A percentile compares a stretch with the other conserved stretches of the same genome.
phyloP scores from a whole-genome alignment of 2,113 vertebrate genomes.

The Ramphastos sulfuratus region DNA sequence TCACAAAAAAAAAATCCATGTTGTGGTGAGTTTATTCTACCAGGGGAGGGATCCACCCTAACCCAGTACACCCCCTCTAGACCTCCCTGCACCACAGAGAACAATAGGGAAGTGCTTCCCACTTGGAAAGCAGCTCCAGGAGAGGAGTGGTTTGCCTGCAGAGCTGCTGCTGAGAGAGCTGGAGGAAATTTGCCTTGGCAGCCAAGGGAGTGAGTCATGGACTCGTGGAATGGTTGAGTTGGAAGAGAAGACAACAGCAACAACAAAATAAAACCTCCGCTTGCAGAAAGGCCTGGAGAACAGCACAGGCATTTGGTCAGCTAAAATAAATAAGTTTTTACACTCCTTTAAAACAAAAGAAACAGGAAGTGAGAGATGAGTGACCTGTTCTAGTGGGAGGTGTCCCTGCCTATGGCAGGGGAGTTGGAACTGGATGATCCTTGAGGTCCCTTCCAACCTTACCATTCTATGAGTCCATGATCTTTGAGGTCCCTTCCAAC shows the following conservation, averaged over 20 bases:
- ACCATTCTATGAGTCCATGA: too few species aligned
- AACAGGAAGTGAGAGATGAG: neutral
- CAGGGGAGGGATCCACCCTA: too few species aligned
- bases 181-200: neutral
- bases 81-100: neutral
- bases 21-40: too few species aligned
- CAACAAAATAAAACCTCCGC: slow-evolving; percentile 7
- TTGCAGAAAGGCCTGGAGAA: neutral
- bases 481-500: too few species aligned
- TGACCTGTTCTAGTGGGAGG: too few species aligned
- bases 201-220: neutral
- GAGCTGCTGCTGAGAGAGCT: neutral
- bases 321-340: slow-evolving; percentile 10
- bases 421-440: too few species aligned
- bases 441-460: too few species aligned
- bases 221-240: neutral
- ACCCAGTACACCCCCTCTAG: neutral
- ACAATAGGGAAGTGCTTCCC: neutral
- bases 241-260: neutral
- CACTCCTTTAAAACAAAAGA: neutral
- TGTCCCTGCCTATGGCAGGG: too few species aligned
- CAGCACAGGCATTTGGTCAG: slow-evolving; percentile 14
- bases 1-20: too few species aligned
- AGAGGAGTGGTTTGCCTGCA: neutral
- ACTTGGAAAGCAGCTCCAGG: neutral